Evolutionary conservation across 2,797 vertebrate genomes (phyloP).

Genomic region (Amblyraja radiata): DNA sequence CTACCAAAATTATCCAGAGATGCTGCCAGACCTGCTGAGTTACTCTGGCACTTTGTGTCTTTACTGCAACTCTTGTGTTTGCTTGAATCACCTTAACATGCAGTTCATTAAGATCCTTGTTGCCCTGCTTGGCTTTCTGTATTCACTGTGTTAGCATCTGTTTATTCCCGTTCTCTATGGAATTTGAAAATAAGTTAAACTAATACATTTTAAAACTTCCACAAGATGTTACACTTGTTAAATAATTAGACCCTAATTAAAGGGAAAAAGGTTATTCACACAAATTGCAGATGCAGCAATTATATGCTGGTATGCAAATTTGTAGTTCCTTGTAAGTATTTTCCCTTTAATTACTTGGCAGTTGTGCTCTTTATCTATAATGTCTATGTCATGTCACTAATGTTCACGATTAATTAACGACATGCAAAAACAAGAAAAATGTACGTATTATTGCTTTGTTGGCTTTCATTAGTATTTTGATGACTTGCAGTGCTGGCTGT

Average conservation of each 20-base stretch:
- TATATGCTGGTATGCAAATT: neutral
- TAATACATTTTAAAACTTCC: too few relatives aligned
- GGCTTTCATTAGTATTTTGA: neutral
- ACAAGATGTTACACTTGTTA: too few relatives aligned
- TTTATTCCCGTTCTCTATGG: neutral
- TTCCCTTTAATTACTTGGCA: neutral
- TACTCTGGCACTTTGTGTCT: too few relatives aligned
- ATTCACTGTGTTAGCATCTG: neutral
- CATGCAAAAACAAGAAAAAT: neutral
- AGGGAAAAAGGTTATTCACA: neutral
- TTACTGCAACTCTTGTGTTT: neutral
- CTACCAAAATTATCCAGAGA: too few relatives aligned
- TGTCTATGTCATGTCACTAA: neutral
- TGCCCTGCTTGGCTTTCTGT: neutral
- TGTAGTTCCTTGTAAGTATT: neutral
- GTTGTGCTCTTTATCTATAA: neutral
- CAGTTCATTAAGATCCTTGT: neutral
- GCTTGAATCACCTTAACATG: too few relatives aligned
- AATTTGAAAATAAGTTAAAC: neutral
- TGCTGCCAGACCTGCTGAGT: too few relatives aligned
- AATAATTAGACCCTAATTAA: too few relatives aligned
- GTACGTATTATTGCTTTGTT: neutral
- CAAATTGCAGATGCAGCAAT: neutral
- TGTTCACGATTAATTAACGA: neutral
- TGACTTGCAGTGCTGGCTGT: neutral